These are phyloP conservation scores for Pristionchus exspectatus DNA, from an alignment of 2,888 invertebrate genomes.

Conservation along the genomic window DNA sequence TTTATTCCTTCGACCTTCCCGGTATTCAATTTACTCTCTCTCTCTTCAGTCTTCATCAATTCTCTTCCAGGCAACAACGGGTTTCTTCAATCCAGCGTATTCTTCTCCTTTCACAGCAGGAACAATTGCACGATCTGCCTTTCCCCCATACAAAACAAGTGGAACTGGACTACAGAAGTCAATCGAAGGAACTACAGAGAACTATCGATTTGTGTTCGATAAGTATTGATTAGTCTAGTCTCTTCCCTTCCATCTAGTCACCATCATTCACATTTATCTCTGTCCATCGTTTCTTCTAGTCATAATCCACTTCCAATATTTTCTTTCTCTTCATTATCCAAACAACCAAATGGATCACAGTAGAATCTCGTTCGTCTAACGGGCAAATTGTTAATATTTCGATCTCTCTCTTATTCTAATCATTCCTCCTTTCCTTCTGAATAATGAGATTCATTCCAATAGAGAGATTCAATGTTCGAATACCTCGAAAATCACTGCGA, in stretches of 20 bases:
- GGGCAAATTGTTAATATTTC: neutral
- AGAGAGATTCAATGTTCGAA: neutral
- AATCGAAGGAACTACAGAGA: slow-evolving; percentile 11
- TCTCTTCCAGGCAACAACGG: slow-evolving; percentile 26
- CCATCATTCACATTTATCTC: slow-evolving; percentile 6
- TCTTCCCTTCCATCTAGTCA: neutral
- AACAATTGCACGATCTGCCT: neutral
- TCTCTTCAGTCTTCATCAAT: neutral
- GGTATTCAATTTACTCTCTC: slow-evolving; percentile 57
- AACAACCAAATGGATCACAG: slow-evolving; percentile 4
- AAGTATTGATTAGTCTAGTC: slow-evolving; percentile 24
- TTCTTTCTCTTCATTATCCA: neutral
- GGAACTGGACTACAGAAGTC: neutral
- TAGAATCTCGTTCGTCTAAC: slow-evolving; percentile 50
- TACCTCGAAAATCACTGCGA: slow-evolving; percentile 25
- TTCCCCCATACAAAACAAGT: slow-evolving; percentile 43
- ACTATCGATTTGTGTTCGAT: slow-evolving; percentile 25
- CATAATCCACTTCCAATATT: neutral
- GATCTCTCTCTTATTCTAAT: neutral
- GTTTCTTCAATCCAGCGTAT: slow-evolving; percentile 43
- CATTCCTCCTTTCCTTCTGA: neutral
- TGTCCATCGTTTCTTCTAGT: slow-evolving; percentile 1
- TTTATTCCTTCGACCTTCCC: slow-evolving; percentile 75
- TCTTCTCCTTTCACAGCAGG: neutral
- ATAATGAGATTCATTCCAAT: slow-evolving; percentile 6